Evolutionary conservation across 2,888 invertebrate genomes (phyloP).

Genomic region (Acrobasis repandana): DNA sequence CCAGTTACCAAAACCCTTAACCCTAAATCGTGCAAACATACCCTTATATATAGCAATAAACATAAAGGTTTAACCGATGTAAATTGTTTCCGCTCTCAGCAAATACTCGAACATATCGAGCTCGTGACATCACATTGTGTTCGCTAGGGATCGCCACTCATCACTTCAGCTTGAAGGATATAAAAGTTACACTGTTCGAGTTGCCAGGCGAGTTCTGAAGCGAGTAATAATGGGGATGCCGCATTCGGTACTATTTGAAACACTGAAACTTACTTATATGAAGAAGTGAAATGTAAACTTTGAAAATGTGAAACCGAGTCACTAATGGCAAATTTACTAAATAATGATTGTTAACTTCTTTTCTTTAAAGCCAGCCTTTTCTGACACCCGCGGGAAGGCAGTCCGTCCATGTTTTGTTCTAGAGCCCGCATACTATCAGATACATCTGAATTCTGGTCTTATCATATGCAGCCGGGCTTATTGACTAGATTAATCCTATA

Average conservation of each 20-base stretch:
- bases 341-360: too few relatives aligned
- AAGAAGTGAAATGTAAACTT: not conserved
- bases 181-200: not conserved
- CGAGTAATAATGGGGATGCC: not conserved
- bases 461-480: too few relatives aligned
- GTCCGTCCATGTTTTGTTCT: too few relatives aligned
- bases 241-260: not conserved
- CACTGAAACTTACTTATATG: not conserved
- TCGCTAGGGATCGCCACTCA: conserved; percentile 2
- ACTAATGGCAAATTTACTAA: not conserved
- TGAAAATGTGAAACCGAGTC: not conserved
- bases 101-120: not conserved
- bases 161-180: not conserved
- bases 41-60: not conserved
- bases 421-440: too few relatives aligned
- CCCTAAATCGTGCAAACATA: not conserved
- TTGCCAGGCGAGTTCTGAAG: not conserved
- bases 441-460: too few relatives aligned
- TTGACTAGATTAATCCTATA: too few relatives aligned
- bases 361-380: too few relatives aligned
- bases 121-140: not conserved
- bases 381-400: too few relatives aligned
- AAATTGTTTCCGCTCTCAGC: not conserved
- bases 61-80: not conserved
- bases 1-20: not conserved